Percentiles rank a stretch among this genome's conserved stretches.
Conservation (phyloP, 2,888 invertebrate genomes). For the Ligdia adustata region DNA sequence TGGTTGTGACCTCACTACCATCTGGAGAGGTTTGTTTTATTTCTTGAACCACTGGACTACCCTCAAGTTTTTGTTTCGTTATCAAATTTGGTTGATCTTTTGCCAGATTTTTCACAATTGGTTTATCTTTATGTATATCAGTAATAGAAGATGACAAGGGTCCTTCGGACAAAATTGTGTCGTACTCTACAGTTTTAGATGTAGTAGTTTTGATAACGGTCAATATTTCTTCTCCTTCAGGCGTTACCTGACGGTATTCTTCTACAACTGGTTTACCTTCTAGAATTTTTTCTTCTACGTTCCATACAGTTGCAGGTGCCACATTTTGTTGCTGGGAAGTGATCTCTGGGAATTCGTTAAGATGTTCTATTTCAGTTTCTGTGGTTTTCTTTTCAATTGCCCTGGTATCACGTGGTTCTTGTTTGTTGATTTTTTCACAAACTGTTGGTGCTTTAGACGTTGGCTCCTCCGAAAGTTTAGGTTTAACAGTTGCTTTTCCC, state of each 20-base stretch:
- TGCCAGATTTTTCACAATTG: constrained; percentile 5
- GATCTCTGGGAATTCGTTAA: too few species aligned
- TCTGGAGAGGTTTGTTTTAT: constrained; percentile 46
- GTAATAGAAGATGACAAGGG: constrained; percentile 19
- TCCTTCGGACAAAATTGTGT: constrained; percentile 34
- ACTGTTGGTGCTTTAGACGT: constrained; percentile 1
- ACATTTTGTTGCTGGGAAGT: too few species aligned
- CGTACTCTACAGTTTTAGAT: constrained; percentile 52
- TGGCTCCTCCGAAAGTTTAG: constrained; percentile 3
- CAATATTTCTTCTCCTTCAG: constrained; percentile 51
- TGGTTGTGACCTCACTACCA: constrained; percentile 53
- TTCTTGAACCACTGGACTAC: constrained; percentile 38
- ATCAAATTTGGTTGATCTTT: constrained; percentile 4
- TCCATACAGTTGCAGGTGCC: constrained; percentile 30
- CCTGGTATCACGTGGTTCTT: too few species aligned
- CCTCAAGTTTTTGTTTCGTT: constrained; percentile 9
- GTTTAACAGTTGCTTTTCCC: constrained; percentile 16
- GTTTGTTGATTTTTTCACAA: not conserved
- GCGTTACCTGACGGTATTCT: constrained; percentile 46
- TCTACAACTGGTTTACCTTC: constrained; percentile 47
- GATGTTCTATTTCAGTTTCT: not conserved
- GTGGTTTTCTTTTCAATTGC: too few species aligned
- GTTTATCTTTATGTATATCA: constrained; percentile 18
- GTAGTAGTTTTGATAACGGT: constrained; percentile 54
- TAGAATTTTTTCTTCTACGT: constrained; percentile 40